Evolutionary conservation across 92 coral and sea anemone species (phyloP), one percentile per base, ranked within the genome.

Genomic region (Porites cylindrica): DNA sequence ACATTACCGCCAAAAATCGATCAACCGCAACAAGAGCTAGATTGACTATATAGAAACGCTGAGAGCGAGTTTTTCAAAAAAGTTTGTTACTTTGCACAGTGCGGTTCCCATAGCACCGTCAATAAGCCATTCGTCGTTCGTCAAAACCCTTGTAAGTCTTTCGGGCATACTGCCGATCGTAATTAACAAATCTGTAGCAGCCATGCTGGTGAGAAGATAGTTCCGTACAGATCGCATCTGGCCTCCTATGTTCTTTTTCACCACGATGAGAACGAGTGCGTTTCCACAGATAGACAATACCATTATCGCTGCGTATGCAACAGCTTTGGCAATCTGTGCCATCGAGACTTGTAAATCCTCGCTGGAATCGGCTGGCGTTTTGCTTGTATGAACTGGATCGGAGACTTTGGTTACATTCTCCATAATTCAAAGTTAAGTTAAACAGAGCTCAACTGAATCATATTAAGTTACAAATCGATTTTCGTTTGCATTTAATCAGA

Each of bases 81-180:
- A 90, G 47, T 87, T 73, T 2, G 88, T 51, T 29, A 72, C 73
- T 56, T 90, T 90, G 52, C 93, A 90, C 11, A 91, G 80, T 7
- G 85, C 75, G 32, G 81, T 20, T 18, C 94, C 94, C 8, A 70
- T 23, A 21, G 53, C 38, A n/a, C 90, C 85, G 24, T 75, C 26
- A 26, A 88, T 53, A 38, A 91, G 70, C 94, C 94, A 91, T 56
- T 70, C 70, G 26, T 91, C 91, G 8, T 75, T 73, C 11, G 94
- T 78, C 18, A 91, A 32, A 1, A 77, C 88, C 32, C 94, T 51
- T 53, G 86, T 79, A 14, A 91, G 66, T 58, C 94, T 63, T 58
- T 91, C 94, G 5, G 91, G 94, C 70, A 87, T 76, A 21, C 89
- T 91, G 1, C 94, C 91, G 52, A 91, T 60, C 24, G 94, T 76